Base-by-base conservation (phyloP, 2,797 vertebrate species). In the Hemitrygon akajei region DNA sequence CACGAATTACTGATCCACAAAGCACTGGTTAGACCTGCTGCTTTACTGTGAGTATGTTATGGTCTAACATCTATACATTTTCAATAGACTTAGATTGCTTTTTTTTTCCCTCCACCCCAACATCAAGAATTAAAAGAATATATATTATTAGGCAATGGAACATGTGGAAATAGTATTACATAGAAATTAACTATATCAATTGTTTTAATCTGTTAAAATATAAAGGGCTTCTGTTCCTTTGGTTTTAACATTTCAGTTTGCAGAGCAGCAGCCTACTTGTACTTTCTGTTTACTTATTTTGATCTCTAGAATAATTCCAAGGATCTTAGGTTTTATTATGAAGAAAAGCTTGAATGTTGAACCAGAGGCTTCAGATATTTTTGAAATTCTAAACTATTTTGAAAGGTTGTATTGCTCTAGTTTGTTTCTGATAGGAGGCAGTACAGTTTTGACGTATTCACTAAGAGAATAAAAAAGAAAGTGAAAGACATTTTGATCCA, bases 21-120 rank as follows among this genome's bases (percentile, higher is more conserved):
- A 56, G 10, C 73, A 58, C 40, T n/a, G 40, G 27, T 30, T 76
- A 76, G 40, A 30, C 91, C 1, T 93, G 91, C 40, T 76, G 11
- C 76, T 58, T 93, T 76, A 76, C 73, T 93, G 91, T 93, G 91
- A 93, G 91, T 93, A 93, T 75, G 3, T 89, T 66, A 92, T 56
- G 40, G 22, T 34, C 63, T 69, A 91, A 71, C n/a, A n/a, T 40
- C 40, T 40, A 75, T 93, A 87, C 37, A 47, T 93, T 76, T 76
- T 76, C 71, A 76, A 76, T 22, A 75, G 69, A 75, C 25, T 75
- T 75, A 47, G 22, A 40, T 16, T 56, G 91, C 73, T 37, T 34
- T 37, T 69, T 25, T 25, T 77, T 77, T 25, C 75, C 75, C 75
- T 7, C n/a, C 63, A 66, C 63, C 40, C 40, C 25, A 75, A 75